Conservation (phyloP, 2,797 vertebrate genomes). For the Urocyon cinereoargenteus region DNA sequence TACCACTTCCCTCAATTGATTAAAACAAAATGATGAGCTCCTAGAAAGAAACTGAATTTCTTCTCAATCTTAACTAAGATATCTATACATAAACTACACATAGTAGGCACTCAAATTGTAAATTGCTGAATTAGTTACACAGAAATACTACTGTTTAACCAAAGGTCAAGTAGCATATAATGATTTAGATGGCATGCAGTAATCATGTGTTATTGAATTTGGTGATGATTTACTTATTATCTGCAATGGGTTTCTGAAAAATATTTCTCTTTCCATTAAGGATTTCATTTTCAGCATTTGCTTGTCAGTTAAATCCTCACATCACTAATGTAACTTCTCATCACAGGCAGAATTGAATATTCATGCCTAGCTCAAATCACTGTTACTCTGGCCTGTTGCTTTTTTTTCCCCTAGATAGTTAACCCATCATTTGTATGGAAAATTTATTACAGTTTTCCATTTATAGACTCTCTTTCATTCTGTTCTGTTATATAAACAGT, state of each 20-base stretch:
- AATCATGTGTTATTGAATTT: constrained; percentile 72
- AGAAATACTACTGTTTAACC: constrained; percentile 42
- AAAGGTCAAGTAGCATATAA: constrained; percentile 30
- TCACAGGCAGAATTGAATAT: constrained; percentile 81
- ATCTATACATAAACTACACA: not conserved
- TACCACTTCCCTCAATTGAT: constrained; percentile 5
- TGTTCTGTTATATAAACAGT: constrained; percentile 65
- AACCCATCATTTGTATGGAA: constrained; percentile 67
- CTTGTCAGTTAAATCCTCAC: constrained; percentile 74
- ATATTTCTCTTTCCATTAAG: constrained; percentile 78
- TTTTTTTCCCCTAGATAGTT: constrained; percentile 41
- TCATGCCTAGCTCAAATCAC: constrained; percentile 76
- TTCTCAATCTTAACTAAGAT: not conserved
- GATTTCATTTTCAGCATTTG: constrained; percentile 71
- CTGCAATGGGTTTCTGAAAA: constrained; percentile 74
- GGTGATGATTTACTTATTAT: constrained; percentile 79
- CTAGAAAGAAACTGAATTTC: not conserved
- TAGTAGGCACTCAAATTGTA: not conserved
- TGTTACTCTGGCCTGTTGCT: constrained; percentile 73
- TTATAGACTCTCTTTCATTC: constrained; percentile 62
- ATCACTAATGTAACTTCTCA: constrained; percentile 78
- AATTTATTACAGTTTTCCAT: constrained; percentile 67
- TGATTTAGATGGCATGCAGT: constrained; percentile 56
- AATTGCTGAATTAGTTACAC: not conserved
- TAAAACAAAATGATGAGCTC: constrained; percentile 21